Percentiles rank a stretch among this genome's conserved stretches.
Conservation (phyloP, 2,113 vertebrate species). For the Lepus europaeus region DNA sequence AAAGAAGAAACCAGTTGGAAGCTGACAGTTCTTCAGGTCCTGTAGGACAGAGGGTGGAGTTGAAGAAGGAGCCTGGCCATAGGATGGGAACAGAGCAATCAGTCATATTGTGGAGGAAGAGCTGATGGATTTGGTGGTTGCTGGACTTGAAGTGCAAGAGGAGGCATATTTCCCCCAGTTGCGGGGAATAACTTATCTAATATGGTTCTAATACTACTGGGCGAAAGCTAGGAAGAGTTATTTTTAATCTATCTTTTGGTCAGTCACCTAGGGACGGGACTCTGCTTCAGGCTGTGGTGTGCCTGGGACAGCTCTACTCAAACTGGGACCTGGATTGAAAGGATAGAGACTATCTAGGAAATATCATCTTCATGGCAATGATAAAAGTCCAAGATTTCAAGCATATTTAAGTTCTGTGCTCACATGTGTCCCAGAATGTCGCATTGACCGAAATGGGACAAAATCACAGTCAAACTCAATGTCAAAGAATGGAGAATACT, state of each 20-base stretch:
- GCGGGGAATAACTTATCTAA: background rate
- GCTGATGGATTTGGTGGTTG: background rate
- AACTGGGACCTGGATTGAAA: background rate
- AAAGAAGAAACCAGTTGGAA: background rate
- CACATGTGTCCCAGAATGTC: background rate
- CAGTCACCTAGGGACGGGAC: background rate
- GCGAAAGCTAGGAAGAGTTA: background rate
- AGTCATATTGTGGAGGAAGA: background rate
- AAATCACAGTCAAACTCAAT: background rate
- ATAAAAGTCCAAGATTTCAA: background rate
- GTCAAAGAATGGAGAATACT: background rate
- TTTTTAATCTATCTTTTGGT: background rate
- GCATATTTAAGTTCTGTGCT: background rate
- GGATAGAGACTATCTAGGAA: background rate
- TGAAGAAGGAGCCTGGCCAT: background rate
- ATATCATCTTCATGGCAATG: background rate
- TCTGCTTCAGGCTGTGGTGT: background rate
- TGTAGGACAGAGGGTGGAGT: background rate
- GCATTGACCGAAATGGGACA: background rate
- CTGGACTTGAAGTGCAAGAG: background rate
- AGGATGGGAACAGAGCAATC: background rate
- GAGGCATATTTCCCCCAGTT: background rate
- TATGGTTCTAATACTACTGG: background rate
- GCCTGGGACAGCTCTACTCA: background rate
- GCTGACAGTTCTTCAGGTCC: background rate